Percentiles rank a stretch among this genome's conserved stretches.
These are phyloP conservation scores for Bos javanicus DNA, from an alignment of 2,113 vertebrate genomes.

Conservation along the genomic window DNA sequence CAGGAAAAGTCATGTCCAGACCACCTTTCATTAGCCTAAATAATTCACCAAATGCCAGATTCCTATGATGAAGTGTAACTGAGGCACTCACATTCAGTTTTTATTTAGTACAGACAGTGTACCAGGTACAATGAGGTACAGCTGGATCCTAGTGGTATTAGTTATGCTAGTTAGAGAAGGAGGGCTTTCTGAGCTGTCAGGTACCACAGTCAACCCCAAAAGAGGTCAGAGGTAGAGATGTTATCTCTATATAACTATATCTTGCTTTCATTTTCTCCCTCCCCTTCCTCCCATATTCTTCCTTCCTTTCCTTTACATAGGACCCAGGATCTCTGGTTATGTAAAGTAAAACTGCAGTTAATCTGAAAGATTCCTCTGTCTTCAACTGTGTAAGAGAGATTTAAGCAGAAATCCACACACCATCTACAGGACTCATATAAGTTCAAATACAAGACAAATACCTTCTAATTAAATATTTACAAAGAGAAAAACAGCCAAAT, in stretches of 20 bases:
- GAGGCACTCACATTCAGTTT: background rate
- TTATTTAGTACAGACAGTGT: background rate
- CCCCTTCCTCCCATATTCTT: background rate
- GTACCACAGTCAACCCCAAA: background rate
- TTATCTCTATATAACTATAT: background rate
- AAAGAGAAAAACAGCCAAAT: background rate
- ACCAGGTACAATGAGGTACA: background rate
- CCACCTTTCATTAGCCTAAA: background rate
- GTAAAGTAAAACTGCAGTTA: background rate
- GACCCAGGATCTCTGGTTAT: background rate
- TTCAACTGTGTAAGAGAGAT: background rate
- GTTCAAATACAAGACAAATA: background rate
- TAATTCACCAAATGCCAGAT: background rate
- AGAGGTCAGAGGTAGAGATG: background rate
- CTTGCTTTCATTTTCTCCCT: background rate
- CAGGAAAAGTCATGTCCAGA: background rate
- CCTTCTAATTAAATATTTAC: background rate
- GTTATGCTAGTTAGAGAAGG: background rate
- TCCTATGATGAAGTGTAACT: background rate
- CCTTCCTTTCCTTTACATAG: background rate
- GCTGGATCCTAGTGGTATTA: background rate
- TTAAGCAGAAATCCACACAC: background rate
- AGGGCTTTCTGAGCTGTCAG: background rate
- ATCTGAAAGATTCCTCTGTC: background rate
- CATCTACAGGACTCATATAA: background rate